Evolutionary conservation across 2,888 invertebrate species (phyloP), one percentile per base, ranked within the genome.

Genomic region (Acronicta alni): DNA sequence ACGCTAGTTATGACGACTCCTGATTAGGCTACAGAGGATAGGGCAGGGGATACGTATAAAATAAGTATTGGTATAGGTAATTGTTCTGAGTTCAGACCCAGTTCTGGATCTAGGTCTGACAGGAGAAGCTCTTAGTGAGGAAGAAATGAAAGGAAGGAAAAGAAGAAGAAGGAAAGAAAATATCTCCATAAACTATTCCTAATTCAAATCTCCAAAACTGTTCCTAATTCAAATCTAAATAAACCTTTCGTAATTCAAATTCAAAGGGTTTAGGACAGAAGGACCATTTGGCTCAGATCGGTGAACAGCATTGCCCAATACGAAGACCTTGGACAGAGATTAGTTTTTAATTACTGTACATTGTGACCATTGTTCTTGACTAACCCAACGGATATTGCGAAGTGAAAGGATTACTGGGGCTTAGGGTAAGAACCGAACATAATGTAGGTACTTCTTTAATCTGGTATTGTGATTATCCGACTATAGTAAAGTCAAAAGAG

Each of bases 341-440:
- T 77, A 67, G 75, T 75, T 76, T 77, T 74, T 83, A 83, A 84
- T 85, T 84, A 77, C 72, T 57, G 41, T 38, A 79, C 72, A 84
- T 84, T 86, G 85, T 86, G 41, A 35, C 79, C 72, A 84, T 85
- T 86, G 85, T 86, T 84, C 79, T 77, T 48, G 60, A 48, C 49
- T 62, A 67, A 74, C 69, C 59, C 70, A 48, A 51, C 80, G 81
- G 84, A 84, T 76, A 77, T 81, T 77, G 73, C 69, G 62, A 65
- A 72, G 80, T 77, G 74, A 82, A 80, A 77, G 72, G 57, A 57
- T 58, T 52, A 47, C 7, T 57, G 43, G 7, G 42, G 52, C 37
- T n/a, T 53, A 26, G 56, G 45, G 44, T 58, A 44, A 17, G 30
- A 55, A 48, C 55, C 43, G 23, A 52, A 52, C 30, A 12, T 30